Conservation (phyloP, 2,113 vertebrate species). For the Mesoclemmys tuberculata region DNA sequence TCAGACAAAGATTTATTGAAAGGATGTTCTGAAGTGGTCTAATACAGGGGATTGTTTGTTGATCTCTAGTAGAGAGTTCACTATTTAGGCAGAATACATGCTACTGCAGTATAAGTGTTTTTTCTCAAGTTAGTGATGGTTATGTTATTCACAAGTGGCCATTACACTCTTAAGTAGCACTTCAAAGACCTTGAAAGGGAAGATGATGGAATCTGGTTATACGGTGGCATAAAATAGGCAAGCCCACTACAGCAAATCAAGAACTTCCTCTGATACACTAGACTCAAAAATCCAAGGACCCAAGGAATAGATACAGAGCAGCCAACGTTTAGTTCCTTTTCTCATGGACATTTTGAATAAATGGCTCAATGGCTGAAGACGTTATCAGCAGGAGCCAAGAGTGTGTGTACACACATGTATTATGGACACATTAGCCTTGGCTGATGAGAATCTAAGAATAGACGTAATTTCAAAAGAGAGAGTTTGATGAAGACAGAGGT, state of each 20-base stretch:
- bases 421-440: too few species aligned
- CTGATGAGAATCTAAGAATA: too few species aligned
- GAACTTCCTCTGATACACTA: background rate
- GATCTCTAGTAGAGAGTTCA: background rate
- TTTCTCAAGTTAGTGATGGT: background rate
- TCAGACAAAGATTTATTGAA: background rate
- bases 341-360: background rate
- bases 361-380: too few species aligned
- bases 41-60: background rate
- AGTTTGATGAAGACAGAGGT: too few species aligned
- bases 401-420: too few species aligned
- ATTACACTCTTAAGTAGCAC: background rate
- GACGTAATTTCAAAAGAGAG: too few species aligned
- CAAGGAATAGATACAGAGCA: background rate
- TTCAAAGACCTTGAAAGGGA: background rate
- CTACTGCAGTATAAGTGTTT: background rate
- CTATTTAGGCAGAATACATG: background rate
- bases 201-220: background rate
- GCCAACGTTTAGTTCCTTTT: background rate
- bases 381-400: too few species aligned
- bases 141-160: background rate
- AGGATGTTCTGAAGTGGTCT: background rate
- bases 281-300: background rate
- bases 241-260: background rate
- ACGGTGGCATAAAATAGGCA: background rate